These are phyloP conservation scores for Torymus auratus DNA, from an alignment of 2,888 invertebrate species.

Conservation along the genomic window DNA sequence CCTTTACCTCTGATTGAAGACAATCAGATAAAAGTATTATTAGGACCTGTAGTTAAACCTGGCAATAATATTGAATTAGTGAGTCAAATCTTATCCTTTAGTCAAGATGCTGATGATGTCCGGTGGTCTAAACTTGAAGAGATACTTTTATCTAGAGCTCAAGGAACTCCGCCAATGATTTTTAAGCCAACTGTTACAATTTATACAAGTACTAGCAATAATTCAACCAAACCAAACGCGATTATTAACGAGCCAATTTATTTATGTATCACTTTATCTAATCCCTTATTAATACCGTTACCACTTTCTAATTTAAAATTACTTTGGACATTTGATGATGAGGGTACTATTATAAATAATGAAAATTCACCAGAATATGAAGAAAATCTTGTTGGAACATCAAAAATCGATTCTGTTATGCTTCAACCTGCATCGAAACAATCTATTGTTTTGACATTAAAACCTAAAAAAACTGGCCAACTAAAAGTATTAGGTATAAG, in stretches of 20 bases:
- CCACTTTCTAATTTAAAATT: constrained; percentile 84
- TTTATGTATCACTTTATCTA: constrained; percentile 85
- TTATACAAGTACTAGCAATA: constrained; percentile 83
- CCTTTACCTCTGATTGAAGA: constrained; percentile 87
- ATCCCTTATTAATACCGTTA: constrained; percentile 86
- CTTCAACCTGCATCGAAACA: constrained; percentile 81
- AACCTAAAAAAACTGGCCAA: constrained; percentile 85
- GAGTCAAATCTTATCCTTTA: constrained; percentile 70
- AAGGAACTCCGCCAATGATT: constrained; percentile 84
- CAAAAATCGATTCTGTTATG: constrained; percentile 79
- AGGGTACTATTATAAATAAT: constrained; percentile 76
- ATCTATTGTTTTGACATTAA: constrained; percentile 83
- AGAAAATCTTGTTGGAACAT: constrained; percentile 79
- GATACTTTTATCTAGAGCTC: constrained; percentile 84
- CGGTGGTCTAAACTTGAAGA: constrained; percentile 88
- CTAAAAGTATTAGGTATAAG: constrained; percentile 86
- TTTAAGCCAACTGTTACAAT: constrained; percentile 88
- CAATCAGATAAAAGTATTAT: constrained; percentile 84
- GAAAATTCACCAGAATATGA: constrained; percentile 68
- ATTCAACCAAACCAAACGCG: constrained; percentile 82
- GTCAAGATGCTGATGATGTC: constrained; percentile 75
- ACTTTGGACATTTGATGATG: constrained; percentile 83
- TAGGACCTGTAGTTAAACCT: constrained; percentile 80
- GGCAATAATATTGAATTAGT: constrained; percentile 76
- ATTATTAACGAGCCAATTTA: constrained; percentile 90